These are phyloP conservation scores for Cheirogaleus medius DNA, from an alignment of 2,113 vertebrate species.

Conservation along the genomic window DNA sequence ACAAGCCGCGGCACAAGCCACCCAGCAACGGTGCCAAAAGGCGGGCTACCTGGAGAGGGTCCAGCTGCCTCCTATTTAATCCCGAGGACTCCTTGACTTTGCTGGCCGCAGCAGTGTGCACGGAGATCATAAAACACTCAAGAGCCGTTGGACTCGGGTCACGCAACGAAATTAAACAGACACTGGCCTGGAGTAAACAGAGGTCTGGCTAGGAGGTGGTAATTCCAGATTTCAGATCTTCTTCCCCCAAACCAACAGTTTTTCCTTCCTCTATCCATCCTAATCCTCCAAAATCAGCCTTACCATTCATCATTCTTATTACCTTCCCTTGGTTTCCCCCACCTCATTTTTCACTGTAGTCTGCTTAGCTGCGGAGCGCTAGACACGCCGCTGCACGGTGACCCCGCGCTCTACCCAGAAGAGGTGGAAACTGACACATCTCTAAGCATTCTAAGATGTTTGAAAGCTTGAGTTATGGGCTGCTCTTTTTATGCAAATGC, in stretches of 20 bases:
- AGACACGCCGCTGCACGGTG: conserved; percentile 18
- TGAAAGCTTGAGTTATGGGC: conserved; percentile 53
- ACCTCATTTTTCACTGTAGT: conserved; percentile 72
- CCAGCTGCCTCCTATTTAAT: not conserved
- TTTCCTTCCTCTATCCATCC: conserved; percentile 46
- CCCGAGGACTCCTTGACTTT: not conserved
- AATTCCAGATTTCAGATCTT: conserved; percentile 64
- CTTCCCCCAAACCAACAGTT: conserved; percentile 9
- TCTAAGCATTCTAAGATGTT: conserved; percentile 31
- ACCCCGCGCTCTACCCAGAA: conserved; percentile 63
- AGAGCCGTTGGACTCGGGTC: not conserved
- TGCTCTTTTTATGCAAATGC: conserved; percentile 46
- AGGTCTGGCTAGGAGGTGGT: not conserved
- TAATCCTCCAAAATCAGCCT: conserved; percentile 66
- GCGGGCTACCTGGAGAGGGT: not conserved
- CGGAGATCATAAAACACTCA: conserved; percentile 40
- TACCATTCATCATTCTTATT: conserved; percentile 67
- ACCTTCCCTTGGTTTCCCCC: conserved; percentile 52
- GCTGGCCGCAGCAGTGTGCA: not conserved
- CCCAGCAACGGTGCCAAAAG: fast-evolving
- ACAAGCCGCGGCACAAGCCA: fast-evolving
- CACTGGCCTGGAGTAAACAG: not conserved
- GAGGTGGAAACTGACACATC: conserved; percentile 48
- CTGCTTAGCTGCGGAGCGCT: conserved; percentile 42
- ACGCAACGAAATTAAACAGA: conserved; percentile 6